Evolutionary conservation across 1,140 invertebrate species (phyloP).

Genomic region (Brachionus angularis): DNA sequence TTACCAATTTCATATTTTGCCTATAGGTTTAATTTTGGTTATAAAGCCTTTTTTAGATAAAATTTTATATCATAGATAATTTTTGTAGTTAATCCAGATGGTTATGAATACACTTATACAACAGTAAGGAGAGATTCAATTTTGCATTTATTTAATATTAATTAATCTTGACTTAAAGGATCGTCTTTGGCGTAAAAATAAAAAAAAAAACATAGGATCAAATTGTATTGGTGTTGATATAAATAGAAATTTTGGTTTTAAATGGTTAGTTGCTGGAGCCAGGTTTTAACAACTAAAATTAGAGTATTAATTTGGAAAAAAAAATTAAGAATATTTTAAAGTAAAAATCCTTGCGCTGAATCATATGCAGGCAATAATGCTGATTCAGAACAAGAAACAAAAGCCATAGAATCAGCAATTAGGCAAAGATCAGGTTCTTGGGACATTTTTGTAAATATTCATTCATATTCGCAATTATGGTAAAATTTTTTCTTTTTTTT

Average conservation of each 20-base stretch:
- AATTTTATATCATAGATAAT: neutral
- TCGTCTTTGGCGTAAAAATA: slow-evolving; percentile 45
- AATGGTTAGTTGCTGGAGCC: too few relatives aligned
- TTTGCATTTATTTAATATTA: too few relatives aligned
- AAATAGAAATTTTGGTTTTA: neutral
- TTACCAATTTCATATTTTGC: too few relatives aligned
- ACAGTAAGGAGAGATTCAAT: neutral
- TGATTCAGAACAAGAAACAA: neutral
- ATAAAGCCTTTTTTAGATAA: too few relatives aligned
- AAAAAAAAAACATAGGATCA: neutral
- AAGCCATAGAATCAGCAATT: neutral
- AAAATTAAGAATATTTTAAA: too few relatives aligned
- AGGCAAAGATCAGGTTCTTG: neutral
- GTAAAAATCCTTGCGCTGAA: slow-evolving; percentile 8
- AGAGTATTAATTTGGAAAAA: too few relatives aligned
- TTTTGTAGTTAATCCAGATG: slow-evolving; percentile 5
- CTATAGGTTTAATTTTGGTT: neutral
- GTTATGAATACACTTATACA: neutral
- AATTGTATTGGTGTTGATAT: neutral
- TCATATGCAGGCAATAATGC: neutral
- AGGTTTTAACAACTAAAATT: too few relatives aligned
- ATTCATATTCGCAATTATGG: slow-evolving; percentile 1
- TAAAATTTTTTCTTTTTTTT: neutral
- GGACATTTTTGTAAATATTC: neutral
- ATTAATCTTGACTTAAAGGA: too few relatives aligned